Base-by-base conservation (phyloP, 2,113 vertebrate genomes). In the Blennius ocellaris region DNA sequence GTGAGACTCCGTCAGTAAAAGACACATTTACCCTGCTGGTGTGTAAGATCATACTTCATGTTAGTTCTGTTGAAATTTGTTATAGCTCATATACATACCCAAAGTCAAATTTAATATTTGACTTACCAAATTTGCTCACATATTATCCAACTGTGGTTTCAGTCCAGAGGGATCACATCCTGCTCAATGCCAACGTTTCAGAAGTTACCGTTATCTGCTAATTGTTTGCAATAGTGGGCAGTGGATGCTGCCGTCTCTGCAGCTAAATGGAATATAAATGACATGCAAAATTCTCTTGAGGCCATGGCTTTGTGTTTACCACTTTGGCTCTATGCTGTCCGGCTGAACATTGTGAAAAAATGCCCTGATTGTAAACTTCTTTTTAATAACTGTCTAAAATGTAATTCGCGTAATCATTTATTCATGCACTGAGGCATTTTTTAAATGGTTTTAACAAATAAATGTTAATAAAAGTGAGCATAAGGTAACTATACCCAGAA, bases 211-310 rank as follows among this genome's bases (percentile, higher is more conserved):
- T 69, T 76, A 39, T 79, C 61, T 54, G 10, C 55, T 70, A 80
- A 76, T 77, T 70, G 63, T 74, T 74, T 53, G 52, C 45, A 50
- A 76, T 53, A 45, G 47, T 55, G 40, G 54, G 49, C 16, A 72
- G 53, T 58, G 40, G 65, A 64, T 59, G 61, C 53, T 40, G 53
- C 57, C 45, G 40, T 49, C 48, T 55, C 39, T 67, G 60, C 38
- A 62, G 51, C 59, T 55, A 73, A 80, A 41, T 74, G 14, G 54
- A 82, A 82, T 69, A 72, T 65, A 45, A 85, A 58, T 66, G 66
- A 60, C 48, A 73, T 69, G 64, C 8, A 69, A 75, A 79, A 72
- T 39, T 48, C 47, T 73, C 63, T 36, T 73, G 55, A 73, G 55
- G 54, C 52, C 58, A 45, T 70, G 16, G 60, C 54, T 21, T 14